These are phyloP conservation scores for Pardosa pseudoannulata DNA, from an alignment of 2,888 invertebrate species.

Conservation along the genomic window DNA sequence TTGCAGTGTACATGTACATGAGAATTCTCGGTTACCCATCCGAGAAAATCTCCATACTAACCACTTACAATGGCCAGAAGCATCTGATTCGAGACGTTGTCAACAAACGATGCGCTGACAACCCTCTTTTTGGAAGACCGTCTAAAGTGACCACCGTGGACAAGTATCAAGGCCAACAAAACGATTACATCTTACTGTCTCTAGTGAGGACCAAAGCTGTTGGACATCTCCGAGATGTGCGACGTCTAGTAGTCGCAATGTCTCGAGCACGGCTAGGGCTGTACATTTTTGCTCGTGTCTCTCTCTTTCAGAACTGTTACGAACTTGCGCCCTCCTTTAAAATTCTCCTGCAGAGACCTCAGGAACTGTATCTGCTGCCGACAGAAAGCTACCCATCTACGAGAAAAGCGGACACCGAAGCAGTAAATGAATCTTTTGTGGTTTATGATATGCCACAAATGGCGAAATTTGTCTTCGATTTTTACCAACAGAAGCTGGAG, in stretches of 20 bases:
- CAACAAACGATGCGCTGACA: slow-evolving; percentile 90
- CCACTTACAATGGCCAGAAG: slow-evolving; percentile 99
- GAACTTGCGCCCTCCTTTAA: slow-evolving; percentile 97
- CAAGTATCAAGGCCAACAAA: slow-evolving; percentile 99
- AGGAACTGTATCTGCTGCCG: slow-evolving; percentile 87
- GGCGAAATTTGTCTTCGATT: slow-evolving; percentile 95
- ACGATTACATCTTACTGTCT: slow-evolving; percentile 97
- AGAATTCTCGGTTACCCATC: slow-evolving; percentile 96
- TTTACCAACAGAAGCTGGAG: slow-evolving; percentile 88
- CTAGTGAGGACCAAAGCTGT: slow-evolving; percentile 96
- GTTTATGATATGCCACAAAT: slow-evolving; percentile 94
- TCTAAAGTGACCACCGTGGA: slow-evolving; percentile 94
- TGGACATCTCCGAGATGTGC: slow-evolving; percentile 97
- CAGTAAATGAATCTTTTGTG: slow-evolving; percentile 79
- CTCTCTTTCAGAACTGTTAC: slow-evolving; percentile 96
- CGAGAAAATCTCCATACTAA: slow-evolving; percentile 96
- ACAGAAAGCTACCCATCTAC: slow-evolving; percentile 86
- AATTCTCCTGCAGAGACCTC: slow-evolving; percentile 88
- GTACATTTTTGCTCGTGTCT: slow-evolving; percentile 94
- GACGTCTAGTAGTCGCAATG: slow-evolving; percentile 97
- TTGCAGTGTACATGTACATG: slow-evolving; percentile 99
- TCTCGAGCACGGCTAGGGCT: slow-evolving; percentile 97
- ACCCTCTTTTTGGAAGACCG: slow-evolving; percentile 95
- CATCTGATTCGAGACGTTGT: slow-evolving; percentile 97
- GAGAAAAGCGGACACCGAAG: slow-evolving; percentile 77